Evolutionary conservation across 1,140 invertebrate genomes (phyloP).

Genomic region (Popillia japonica): DNA sequence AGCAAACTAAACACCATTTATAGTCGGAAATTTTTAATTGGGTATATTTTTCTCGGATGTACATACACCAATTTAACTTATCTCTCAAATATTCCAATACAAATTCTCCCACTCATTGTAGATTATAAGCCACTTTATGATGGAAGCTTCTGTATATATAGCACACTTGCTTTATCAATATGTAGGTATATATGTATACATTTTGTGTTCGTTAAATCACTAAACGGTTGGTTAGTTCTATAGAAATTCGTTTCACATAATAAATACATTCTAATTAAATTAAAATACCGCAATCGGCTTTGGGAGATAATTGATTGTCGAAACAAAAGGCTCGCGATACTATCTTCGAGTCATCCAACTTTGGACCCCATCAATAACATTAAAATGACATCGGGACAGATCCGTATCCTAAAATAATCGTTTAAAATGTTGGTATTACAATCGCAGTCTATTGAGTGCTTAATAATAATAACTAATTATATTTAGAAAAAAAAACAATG

Average conservation of each 20-base stretch:
- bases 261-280: constrained; percentile 55
- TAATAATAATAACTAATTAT: too few species aligned
- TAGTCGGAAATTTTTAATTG: too few species aligned
- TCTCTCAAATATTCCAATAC: too few species aligned
- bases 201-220: constrained; percentile 37
- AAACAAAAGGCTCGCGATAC: constrained; percentile 56
- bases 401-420: constrained; percentile 41
- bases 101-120: too few species aligned
- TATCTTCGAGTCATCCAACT: constrained; percentile 49
- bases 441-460: background rate
- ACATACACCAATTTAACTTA: too few species aligned
- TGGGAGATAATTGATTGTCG: constrained; percentile 57
- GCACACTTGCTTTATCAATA: background rate
- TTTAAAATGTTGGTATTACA: background rate
- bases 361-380: constrained; percentile 52
- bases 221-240: constrained; percentile 47
- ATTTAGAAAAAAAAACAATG: too few species aligned
- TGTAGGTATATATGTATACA: background rate
- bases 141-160: background rate
- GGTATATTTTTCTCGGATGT: too few species aligned
- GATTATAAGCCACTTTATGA: background rate
- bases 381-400: constrained; percentile 52
- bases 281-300: constrained; percentile 54
- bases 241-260: constrained; percentile 48
- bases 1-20: too few species aligned